Evolutionary conservation across 2,888 invertebrate species (phyloP).

Genomic region (Tenthredo notha): DNA sequence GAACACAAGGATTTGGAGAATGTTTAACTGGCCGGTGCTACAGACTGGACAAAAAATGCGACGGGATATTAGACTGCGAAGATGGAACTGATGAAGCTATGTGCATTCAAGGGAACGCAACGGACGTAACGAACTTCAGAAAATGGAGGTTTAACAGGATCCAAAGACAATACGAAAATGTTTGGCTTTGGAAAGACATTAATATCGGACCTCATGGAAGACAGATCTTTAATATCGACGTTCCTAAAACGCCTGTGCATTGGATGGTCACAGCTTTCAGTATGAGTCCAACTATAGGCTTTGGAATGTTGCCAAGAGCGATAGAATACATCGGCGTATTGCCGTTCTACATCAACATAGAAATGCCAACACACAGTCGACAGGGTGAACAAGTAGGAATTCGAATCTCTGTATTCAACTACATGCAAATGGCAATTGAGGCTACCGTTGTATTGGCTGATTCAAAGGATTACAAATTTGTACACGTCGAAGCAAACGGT

Average conservation of each 20-base stretch:
- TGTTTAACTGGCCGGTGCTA: conserved; percentile 93
- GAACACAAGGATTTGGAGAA: conserved; percentile 86
- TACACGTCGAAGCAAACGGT: conserved; percentile 94
- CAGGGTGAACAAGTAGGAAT: conserved; percentile 97
- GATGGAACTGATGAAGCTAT: conserved; percentile 92
- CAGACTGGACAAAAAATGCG: conserved; percentile 87
- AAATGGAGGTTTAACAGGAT: conserved; percentile 93
- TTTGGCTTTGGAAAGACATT: conserved; percentile 97
- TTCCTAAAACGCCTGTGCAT: conserved; percentile 91
- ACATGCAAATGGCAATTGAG: conserved; percentile 91
- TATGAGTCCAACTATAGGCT: conserved; percentile 91
- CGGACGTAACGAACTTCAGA: conserved; percentile 87
- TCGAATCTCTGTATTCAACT: conserved; percentile 96
- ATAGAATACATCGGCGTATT: conserved; percentile 93
- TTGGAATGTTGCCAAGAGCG: conserved; percentile 91
- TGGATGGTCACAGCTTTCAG: conserved; percentile 97
- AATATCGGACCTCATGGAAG: conserved; percentile 96
- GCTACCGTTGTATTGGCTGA: conserved; percentile 92
- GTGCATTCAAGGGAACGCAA: conserved; percentile 83
- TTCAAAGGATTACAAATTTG: conserved; percentile 93
- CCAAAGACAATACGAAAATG: conserved; percentile 94
- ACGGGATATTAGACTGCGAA: conserved; percentile 88
- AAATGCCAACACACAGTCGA: conserved; percentile 90
- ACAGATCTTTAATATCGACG: conserved; percentile 91
- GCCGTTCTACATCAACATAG: conserved; percentile 97